Evolutionary conservation across 1,140 invertebrate genomes (phyloP), one percentile per base, ranked within the genome.

Genomic region (Neodiprion lecontei): DNA sequence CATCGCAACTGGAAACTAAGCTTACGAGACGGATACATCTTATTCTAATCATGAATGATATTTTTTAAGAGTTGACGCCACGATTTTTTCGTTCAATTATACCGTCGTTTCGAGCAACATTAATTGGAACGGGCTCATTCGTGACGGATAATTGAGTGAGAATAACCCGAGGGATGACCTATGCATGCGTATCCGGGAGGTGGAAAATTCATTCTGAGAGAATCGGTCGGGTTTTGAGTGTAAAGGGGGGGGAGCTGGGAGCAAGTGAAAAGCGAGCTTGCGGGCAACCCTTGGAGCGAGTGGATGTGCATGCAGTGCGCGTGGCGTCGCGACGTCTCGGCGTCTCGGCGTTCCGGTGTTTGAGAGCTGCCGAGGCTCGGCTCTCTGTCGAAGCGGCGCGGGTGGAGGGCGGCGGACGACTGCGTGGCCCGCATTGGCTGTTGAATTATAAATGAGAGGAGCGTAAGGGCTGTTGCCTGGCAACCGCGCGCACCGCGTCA

Each of bases 381-480:
- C 0, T 40, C 28, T 12, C 28, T 9, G 53, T 5, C 5, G 53
- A 7, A 61, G 53, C 53, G 9, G 53, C 53, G 53, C n/a, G 53
- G 53, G 53, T 61, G 53, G 53, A 61, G 53, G 53, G 53, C 53
- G 53, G 53, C 53, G n/a, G 53, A 17, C 53, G 53, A 61, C 53
- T 86, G 86, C 87, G 86, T 88, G 87, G 87, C 86, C 86, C 87
- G 87, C 87, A 88, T 88, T 88, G 87, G 87, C 83, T 88, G 86
- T 76, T 88, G 87, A 88, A 88, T 88, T 88, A 88, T 88, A 88
- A 87, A 88, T 88, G 87, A 88, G 86, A 83, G 83, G 87, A 88
- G 87, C 86, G 86, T 88, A 88, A 88, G 87, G 87, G 86, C 86
- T 86, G 87, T 88, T 88, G 87, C 87, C 84, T 87, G 83, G 87